Evolutionary conservation across 2,888 invertebrate species (phyloP).

Genomic region (Resseliella maxima): DNA sequence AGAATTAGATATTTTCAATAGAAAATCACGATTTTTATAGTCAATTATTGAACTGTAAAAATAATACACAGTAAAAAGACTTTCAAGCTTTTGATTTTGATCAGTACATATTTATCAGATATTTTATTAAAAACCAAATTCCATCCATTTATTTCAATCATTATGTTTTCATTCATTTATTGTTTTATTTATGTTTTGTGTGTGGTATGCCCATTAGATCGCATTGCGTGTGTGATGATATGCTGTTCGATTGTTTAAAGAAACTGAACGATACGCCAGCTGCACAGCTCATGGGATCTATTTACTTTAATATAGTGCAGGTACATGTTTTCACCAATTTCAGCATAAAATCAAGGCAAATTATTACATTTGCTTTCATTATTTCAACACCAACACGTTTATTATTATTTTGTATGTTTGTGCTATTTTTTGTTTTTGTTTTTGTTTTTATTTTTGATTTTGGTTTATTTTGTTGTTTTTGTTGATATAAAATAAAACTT

Average conservation of each 20-base stretch:
- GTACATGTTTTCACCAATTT: slow-evolving; percentile 64
- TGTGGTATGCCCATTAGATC: slow-evolving; percentile 71
- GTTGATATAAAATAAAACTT: too few species aligned
- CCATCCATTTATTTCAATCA: neutral
- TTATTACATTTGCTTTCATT: neutral
- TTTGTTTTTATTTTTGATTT: too few species aligned
- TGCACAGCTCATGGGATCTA: slow-evolving; percentile 80
- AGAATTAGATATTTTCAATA: too few species aligned
- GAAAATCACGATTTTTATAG: too few species aligned
- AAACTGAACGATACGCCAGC: slow-evolving; percentile 77
- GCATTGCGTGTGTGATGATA: slow-evolving; percentile 88
- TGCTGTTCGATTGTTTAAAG: slow-evolving; percentile 85
- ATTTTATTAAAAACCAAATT: too few species aligned
- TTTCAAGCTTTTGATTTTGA: neutral
- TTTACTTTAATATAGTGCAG: slow-evolving; percentile 86
- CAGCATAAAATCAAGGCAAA: neutral
- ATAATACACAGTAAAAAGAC: too few species aligned
- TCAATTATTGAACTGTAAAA: too few species aligned
- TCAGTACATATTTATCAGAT: neutral
- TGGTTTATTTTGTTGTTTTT: too few species aligned
- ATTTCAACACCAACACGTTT: neutral
- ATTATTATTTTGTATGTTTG: neutral
- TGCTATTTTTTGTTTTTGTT: neutral
- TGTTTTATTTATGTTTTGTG: too few species aligned
- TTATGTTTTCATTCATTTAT: neutral